These are phyloP conservation scores for Anoplopoma fimbria DNA, from an alignment of 2,113 vertebrate genomes.

Conservation along the genomic window DNA sequence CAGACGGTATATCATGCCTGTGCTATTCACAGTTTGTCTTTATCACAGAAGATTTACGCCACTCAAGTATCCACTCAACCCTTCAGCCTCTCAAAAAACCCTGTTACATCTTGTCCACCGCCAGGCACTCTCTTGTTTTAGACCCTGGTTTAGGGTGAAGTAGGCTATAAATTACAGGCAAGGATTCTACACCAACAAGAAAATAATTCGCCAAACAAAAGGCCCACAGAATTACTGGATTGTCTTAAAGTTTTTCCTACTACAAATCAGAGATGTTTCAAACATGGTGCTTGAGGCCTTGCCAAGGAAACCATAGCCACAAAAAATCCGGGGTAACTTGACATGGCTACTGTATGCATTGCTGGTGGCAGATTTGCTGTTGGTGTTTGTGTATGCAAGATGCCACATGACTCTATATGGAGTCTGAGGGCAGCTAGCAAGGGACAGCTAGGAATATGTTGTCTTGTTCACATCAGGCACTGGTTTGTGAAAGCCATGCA, in stretches of 20 bases:
- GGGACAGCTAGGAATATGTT: constrained; percentile 31
- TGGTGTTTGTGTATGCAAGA: constrained; percentile 1
- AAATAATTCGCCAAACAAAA: constrained; percentile 16
- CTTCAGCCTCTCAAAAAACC: constrained; percentile 1
- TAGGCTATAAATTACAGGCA: constrained; percentile 7
- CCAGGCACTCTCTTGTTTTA: constrained; percentile 6
- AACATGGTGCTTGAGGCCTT: not conserved
- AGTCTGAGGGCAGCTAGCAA: constrained; percentile 12
- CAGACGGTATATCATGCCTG: not conserved
- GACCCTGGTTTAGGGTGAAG: constrained; percentile 14
- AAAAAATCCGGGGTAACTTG: not conserved
- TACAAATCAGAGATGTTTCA: not conserved
- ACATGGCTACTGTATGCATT: not conserved
- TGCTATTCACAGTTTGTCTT: constrained; percentile 33
- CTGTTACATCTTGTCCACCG: not conserved
- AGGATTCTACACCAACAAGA: constrained; percentile 17
- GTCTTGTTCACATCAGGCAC: no score
- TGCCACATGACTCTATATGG: constrained; percentile 42
- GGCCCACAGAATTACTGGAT: not conserved
- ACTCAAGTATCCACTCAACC: constrained; percentile 46
- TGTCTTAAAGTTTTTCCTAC: constrained; percentile 19
- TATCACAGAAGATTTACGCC: constrained; percentile 49
- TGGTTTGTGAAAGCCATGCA: no score
- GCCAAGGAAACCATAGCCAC: not conserved
- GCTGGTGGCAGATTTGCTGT: constrained; percentile 11